Conservation (phyloP, 2,113 vertebrate genomes). For the Clarias macrocephalus region DNA sequence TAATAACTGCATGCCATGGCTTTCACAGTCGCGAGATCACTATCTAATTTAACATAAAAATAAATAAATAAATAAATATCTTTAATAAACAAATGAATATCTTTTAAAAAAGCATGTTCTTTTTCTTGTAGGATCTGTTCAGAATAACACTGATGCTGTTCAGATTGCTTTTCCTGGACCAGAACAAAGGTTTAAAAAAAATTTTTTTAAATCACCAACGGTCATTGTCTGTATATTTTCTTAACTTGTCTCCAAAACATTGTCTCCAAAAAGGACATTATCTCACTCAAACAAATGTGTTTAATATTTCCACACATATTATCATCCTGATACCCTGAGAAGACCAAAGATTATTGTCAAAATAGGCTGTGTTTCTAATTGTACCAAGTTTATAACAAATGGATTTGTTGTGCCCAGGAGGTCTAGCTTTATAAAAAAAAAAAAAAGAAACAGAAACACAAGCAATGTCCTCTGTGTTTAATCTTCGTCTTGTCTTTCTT, state of each 20-base stretch:
- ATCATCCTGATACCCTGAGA: neutral
- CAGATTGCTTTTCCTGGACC: neutral
- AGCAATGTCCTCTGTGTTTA: conserved; percentile 8
- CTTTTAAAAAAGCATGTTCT: too few relatives aligned
- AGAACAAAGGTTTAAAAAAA: neutral
- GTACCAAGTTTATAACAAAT: neutral
- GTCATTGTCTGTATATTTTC: neutral
- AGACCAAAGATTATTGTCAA: neutral
- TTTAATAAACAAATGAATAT: too few relatives aligned
- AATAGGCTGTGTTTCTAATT: neutral
- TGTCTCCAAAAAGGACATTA: neutral
- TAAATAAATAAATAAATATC: neutral
- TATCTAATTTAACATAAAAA: neutral
- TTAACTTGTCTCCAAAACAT: neutral
- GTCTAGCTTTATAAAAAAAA: neutral
- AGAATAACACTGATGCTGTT: neutral
- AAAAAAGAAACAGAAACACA: neutral
- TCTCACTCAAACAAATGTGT: neutral
- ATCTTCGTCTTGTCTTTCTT: conserved; percentile 15
- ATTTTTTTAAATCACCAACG: neutral
- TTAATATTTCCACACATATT: neutral
- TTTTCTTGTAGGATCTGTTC: neutral
- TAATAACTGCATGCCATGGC: neutral
- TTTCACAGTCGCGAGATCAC: neutral
- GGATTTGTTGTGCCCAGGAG: neutral